Evolutionary conservation across 2,888 invertebrate species (phyloP), one percentile per base, ranked within the genome.

Genomic region (Muscina levida): DNA sequence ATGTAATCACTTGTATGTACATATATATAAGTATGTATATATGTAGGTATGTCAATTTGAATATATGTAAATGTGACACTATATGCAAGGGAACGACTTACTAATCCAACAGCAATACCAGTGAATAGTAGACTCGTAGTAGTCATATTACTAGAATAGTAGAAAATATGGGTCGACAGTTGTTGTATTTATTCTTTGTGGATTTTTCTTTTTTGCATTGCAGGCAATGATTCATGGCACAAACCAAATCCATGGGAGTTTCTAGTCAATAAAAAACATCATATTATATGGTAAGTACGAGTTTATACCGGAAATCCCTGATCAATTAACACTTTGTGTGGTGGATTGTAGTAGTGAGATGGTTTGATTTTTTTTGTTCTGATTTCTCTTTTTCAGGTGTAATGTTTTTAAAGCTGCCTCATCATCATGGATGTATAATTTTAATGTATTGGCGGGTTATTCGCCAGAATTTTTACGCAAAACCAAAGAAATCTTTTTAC

Each of bases 361-460:
- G 31, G 57, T 62, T 56, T 37, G 39, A 11, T 46, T n/a, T 68
- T 46, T 51, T 39, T 22, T 74, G 48, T 57, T 26, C n/a, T n/a
- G n/a, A 31, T 31, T 48, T 59, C 73, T 15, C 71, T 31, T 56
- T 86, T 88, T 37, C 88, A 93, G 93, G 93, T 95, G 95, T 88
- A 95, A 95, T 87, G 93, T 95, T 81, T 95, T 95, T 88, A 95
- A 95, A 92, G 95, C 95, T 4, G 95, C 95, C 1, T 96, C 96
- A n/a, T 96, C 96, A 17, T 96, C 96, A 0, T 97, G 97, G 96
- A 96, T 97, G 95, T 96, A 96, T 91, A 96, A 96, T 91, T 96
- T 97, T 91, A 96, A 96, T 90, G 91, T 96, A 70, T 93, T 97
- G 90, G 96, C 96, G 8, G 96, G 96, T 85, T 96, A 96, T 90